These are phyloP conservation scores for Troilus luridus DNA, from an alignment of 2,888 invertebrate species.

Conservation along the genomic window DNA sequence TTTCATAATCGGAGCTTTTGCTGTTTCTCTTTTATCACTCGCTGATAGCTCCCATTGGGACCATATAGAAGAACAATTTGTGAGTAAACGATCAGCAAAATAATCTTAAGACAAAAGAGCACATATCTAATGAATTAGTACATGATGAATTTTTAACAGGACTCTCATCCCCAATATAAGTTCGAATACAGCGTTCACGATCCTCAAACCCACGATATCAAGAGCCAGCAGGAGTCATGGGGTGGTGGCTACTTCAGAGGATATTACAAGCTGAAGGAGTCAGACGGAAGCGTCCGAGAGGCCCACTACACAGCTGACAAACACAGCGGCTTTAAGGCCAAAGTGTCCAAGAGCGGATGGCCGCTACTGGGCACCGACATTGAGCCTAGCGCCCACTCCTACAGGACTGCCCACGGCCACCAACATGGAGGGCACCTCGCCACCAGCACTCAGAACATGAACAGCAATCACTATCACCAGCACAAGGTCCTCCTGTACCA, in stretches of 20 bases:
- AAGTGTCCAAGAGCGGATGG: not conserved
- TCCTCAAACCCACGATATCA: not conserved
- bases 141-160: too few relatives aligned
- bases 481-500: not conserved
- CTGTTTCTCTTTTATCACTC: too few relatives aligned
- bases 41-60: too few relatives aligned
- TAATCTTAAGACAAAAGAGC: too few relatives aligned
- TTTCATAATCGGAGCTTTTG: too few relatives aligned
- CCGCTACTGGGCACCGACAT: not conserved
- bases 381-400: not conserved
- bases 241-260: not conserved
- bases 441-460: too few relatives aligned
- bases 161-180: not conserved
- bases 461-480: constrained; percentile 12
- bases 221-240: too few relatives aligned
- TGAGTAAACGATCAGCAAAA: not conserved
- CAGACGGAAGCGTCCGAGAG: constrained; percentile 7
- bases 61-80: too few relatives aligned
- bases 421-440: too few relatives aligned
- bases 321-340: not conserved
- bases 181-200: constrained; percentile 29
- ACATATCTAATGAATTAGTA: too few relatives aligned
- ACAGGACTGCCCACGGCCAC: not conserved
- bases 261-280: not conserved
- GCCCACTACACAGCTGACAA: not conserved